phyloP scores from a whole-genome alignment of 2,888 invertebrate genomes.

The Hypselothyrea guttata region DNA sequence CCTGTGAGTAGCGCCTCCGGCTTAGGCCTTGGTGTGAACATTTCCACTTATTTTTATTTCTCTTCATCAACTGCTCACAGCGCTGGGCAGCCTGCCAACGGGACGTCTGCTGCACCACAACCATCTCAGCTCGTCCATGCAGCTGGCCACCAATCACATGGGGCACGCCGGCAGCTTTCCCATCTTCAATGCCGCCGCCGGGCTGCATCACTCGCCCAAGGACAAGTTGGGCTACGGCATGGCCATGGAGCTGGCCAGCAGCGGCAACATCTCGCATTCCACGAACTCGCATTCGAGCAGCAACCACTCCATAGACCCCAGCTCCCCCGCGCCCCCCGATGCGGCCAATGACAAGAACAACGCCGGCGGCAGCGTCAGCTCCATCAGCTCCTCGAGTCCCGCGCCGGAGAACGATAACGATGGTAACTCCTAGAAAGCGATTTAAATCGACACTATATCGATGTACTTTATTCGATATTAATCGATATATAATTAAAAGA shows the following conservation, averaged over 20 bases:
- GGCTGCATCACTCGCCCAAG: constrained; percentile 67
- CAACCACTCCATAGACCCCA: constrained; percentile 80
- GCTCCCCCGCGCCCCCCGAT: constrained; percentile 80
- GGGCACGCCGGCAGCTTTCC: constrained; percentile 76
- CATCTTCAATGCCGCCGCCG: constrained; percentile 70
- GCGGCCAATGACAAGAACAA: constrained; percentile 73
- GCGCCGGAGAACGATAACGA: constrained; percentile 81
- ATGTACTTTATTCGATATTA: no score
- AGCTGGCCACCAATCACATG: constrained; percentile 78
- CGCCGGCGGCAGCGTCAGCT: constrained; percentile 80
- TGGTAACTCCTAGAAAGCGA: constrained; percentile 61
- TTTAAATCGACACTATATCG: not conserved
- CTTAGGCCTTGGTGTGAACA: constrained; percentile 23
- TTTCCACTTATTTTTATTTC: constrained; percentile 16
- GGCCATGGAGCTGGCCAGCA: constrained; percentile 74
- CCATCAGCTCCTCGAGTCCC: constrained; percentile 81
- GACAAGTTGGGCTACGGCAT: constrained; percentile 64
- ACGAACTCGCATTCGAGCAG: constrained; percentile 79
- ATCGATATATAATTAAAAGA: no score
- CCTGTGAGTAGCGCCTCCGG: constrained; percentile 78
- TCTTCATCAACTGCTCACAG: constrained; percentile 58
- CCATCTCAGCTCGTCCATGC: constrained; percentile 81
- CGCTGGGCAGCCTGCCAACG: constrained; percentile 78
- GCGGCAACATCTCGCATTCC: constrained; percentile 78
- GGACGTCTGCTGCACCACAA: constrained; percentile 81